Evolutionary conservation across 2,113 vertebrate genomes (phyloP), one percentile per base, ranked within the genome.

Genomic region (Grantiella picta): DNA sequence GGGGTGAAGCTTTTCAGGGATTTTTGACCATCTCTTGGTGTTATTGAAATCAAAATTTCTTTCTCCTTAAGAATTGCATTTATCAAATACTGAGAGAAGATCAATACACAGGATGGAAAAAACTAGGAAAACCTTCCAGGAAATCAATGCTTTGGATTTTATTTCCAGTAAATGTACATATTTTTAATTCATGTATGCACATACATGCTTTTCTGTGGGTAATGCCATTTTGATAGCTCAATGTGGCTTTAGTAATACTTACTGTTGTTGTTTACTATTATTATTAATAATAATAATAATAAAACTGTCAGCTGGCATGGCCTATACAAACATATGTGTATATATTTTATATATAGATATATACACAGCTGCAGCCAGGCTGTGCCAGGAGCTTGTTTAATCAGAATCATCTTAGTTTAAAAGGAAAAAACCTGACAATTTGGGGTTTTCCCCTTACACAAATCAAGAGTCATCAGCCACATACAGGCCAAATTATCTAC

Each of bases 21-120:
- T 45, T 85, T 93, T 88, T 87, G 79, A 82, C 86, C 57, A 95
- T 44, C 82, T 90, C 91, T 64, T 64, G 59, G 63, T 38, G 70
- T 76, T 19, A 42, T 0, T 35, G 20, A 94, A 73, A 70, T 59
- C 31, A 73, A n/a, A 11, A 36, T 47, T 65, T 38, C 36, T 61
- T 81, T 33, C 10, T 22, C 53, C 57, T 54, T 42, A 15, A 63
- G 18, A 66, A 78, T 0, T 15, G 15, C 4, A 4, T 40, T 86
- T 33, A 33, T 20, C 16, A 38, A 72, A 33, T 7, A 25, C 25
- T 73, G 23, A 75, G 36, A n/a, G 40, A 16, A 52, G 18, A 64
- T 64, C 18, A 23, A 42, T 4, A n/a, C 2, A 7, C 31, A 9
- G 40, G 88, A 90, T n/a, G 42, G 33, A 68, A 91, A 94, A 35